Percentiles rank a stretch among this genome's conserved stretches.
Evolutionary conservation across 2,113 vertebrate genomes (phyloP).

Genomic region (Coptodon rendalli): DNA sequence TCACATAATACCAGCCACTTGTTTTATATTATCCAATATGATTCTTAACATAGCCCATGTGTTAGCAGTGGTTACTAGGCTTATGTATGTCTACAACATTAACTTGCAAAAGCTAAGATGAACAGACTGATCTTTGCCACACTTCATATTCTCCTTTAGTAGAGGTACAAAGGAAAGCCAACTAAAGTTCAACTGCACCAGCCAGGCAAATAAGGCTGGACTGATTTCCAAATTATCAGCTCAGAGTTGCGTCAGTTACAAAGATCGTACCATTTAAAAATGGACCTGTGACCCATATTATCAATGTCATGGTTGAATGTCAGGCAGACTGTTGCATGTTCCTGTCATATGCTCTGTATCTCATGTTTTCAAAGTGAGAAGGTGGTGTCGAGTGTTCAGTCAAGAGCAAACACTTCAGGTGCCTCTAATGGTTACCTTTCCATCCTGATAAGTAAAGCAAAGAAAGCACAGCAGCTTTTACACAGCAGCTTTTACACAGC

Average conservation of each 20-base stretch:
- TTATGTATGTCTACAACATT: not conserved
- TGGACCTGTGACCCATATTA: not conserved
- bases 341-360: not conserved
- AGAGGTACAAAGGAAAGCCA: not conserved
- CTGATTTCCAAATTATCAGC: slow-evolving; percentile 8
- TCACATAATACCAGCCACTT: not conserved
- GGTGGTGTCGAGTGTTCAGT: not conserved
- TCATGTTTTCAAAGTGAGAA: slow-evolving; percentile 21
- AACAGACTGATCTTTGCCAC: not conserved
- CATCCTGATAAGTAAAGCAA: slow-evolving; percentile 8
- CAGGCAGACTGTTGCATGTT: not conserved
- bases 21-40: not conserved
- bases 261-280: not conserved
- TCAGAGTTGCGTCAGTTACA: not conserved
- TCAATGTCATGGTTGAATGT: slow-evolving; percentile 27
- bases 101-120: not conserved
- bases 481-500: not conserved
- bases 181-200: not conserved
- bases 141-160: not conserved
- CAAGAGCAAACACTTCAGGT: slow-evolving; percentile 25
- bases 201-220: not conserved
- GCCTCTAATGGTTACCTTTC: not conserved
- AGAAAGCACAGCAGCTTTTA: not conserved
- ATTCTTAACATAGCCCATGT: not conserved
- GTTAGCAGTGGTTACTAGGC: not conserved